A percentile compares a stretch with the other conserved stretches of the same genome.
Evolutionary conservation across 2,797 vertebrate species (phyloP).

Genomic region (Sylvilagus floridanus): DNA sequence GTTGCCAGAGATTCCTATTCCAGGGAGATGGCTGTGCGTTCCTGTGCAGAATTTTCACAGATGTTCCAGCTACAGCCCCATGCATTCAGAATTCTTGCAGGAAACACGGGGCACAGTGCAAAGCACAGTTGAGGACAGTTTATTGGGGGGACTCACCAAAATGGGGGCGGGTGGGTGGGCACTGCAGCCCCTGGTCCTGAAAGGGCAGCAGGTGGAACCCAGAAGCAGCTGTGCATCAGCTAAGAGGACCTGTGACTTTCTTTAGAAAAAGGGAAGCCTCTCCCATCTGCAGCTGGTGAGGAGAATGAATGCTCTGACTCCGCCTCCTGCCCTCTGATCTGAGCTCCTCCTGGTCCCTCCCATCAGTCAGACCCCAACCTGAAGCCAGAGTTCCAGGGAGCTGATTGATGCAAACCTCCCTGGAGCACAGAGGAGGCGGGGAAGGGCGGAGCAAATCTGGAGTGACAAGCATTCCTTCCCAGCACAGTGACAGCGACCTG

Average conservation of each 20-base stretch:
- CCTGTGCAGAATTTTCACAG: neutral
- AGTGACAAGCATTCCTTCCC: neutral
- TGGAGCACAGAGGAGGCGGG: too few species aligned
- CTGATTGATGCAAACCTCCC: neutral
- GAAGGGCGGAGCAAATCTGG: neutral
- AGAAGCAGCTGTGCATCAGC: neutral
- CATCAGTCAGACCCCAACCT: neutral
- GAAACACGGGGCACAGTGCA: neutral
- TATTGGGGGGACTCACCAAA: neutral
- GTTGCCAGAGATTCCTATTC: too few species aligned
- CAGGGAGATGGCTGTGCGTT: too few species aligned
- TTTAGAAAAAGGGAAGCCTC: neutral
- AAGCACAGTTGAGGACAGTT: neutral
- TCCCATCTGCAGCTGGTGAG: neutral
- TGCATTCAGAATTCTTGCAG: neutral
- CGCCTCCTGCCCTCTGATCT: neutral
- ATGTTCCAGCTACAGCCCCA: neutral
- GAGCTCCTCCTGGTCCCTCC: neutral
- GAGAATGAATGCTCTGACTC: neutral
- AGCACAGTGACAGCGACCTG: neutral
- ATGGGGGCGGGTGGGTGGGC: too few species aligned
- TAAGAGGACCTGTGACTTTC: neutral
- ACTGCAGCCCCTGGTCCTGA: fast-evolving
- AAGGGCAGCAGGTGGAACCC: neutral
- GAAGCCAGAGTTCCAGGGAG: neutral